Base-by-base conservation (phyloP, 2,797 vertebrate genomes). In the Helicolenus hilgendorfi region DNA sequence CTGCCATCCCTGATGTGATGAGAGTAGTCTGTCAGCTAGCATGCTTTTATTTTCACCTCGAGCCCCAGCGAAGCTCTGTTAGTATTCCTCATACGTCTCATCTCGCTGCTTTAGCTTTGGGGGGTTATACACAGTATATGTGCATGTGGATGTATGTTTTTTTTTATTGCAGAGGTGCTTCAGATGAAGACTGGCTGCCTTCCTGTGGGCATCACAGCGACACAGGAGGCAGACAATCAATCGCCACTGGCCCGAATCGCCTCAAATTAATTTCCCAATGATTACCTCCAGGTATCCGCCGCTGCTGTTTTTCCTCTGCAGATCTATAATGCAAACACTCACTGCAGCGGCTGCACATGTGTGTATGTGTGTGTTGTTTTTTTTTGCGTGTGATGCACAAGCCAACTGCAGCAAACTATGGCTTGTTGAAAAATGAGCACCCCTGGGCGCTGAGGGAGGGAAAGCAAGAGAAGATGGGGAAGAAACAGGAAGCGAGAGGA, bases 261-360 rank as follows among this genome's bases (percentile, higher is more conserved):
- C 84, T 87, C 83, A 90, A 85, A 96, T 95, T 87, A 83, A 91
- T 92, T 94, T 93, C 73, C 87, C 84, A 73, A 85, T 90, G 90
- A 95, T 93, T 76, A 91, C 87, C 89, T 89, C 38, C 89, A 91
- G 91, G 92, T 92, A 86, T 92, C 86, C 55, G 29, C 68, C 8
- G 5, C 75, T 69, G 75, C 79, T 87, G 89, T 89, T 88, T 89
- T 79, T 84, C 73, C 72, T 82, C 81, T 53, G 75, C 76, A 84
- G 84, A 92, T 91, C 83, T 79, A 87, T 91, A 92, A 88, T 83
- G 78, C 89, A 94, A 92, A 94, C 92, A 91, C 56, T 89, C 45
- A 0, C 36, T 72, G 67, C 63, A 77, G 45, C 33, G 22, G 49
- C 49, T 89, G 64, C 68, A 49, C 10, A 15, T 71, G 62, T 85